phyloP scores from a whole-genome alignment of 2,888 invertebrate species.

The Crossocerus cetratus region DNA sequence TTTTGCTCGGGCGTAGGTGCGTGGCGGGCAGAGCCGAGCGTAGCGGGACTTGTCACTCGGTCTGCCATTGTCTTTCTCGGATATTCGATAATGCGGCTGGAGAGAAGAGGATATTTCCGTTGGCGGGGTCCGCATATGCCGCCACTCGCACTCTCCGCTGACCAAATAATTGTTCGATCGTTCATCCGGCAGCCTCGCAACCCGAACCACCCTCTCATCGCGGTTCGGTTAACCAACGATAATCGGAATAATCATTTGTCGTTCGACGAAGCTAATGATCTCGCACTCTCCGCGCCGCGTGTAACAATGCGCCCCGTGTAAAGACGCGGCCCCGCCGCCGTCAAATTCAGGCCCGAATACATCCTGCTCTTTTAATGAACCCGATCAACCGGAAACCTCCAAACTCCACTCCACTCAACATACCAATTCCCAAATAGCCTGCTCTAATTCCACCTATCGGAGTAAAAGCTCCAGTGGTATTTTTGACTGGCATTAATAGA shows the following conservation, averaged over 20 bases:
- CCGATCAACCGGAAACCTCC: no score
- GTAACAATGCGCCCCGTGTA: slow-evolving; percentile 3
- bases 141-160: slow-evolving; percentile 5
- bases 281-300: slow-evolving; percentile 30
- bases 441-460: no score
- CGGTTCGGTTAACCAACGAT: slow-evolving; percentile 53
- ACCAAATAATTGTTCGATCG: slow-evolving; percentile 50
- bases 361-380: no score
- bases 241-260: slow-evolving; percentile 52
- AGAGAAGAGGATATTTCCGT: slow-evolving; percentile 7
- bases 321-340: not conserved
- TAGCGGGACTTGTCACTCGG: slow-evolving; percentile 14
- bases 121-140: not conserved
- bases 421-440: no score
- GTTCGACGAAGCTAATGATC: slow-evolving; percentile 41
- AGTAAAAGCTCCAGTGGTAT: no score
- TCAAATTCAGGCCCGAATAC: not conserved
- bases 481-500: no score
- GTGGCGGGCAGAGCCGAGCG: not conserved
- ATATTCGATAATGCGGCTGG: slow-evolving; percentile 34
- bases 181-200: slow-evolving; percentile 20
- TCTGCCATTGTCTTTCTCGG: not conserved
- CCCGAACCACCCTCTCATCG: slow-evolving; percentile 5
- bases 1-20: not conserved
- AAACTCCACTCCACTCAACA: no score